phyloP scores from a whole-genome alignment of 2,888 invertebrate species.

The Aquatica leii region DNA sequence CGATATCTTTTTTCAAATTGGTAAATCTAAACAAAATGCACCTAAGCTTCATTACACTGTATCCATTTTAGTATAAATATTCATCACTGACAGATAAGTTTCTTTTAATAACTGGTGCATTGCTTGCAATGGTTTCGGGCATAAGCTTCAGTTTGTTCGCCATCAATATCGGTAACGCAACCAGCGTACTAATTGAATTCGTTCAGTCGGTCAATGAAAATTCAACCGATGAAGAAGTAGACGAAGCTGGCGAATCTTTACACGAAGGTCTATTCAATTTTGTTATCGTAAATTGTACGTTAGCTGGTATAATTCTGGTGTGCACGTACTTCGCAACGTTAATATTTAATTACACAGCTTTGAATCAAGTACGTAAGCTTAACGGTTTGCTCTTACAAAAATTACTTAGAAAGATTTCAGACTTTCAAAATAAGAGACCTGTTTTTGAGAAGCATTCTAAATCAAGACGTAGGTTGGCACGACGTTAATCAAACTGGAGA shows the following conservation, averaged over 20 bases:
- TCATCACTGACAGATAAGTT: conserved; percentile 68
- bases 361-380: conserved; percentile 76
- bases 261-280: conserved; percentile 64
- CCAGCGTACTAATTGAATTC: conserved; percentile 66
- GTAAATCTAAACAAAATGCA: neutral
- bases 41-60: neutral
- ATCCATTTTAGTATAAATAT: conserved; percentile 70
- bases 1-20: conserved; percentile 16
- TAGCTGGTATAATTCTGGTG: conserved; percentile 69
- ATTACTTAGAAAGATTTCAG: neutral
- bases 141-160: conserved; percentile 73
- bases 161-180: conserved; percentile 71
- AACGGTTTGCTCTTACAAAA: neutral
- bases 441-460: neutral
- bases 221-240: conserved; percentile 27
- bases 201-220: conserved; percentile 25
- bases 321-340: conserved; percentile 72
- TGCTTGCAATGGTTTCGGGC: conserved; percentile 69
- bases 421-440: conserved; percentile 1
- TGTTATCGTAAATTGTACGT: conserved; percentile 67
- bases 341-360: conserved; percentile 74
- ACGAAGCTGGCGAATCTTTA: conserved; percentile 59
- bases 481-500: neutral
- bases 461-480: conserved; percentile 14
- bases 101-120: conserved; percentile 66